These are phyloP conservation scores for Stomorhina lunata DNA, from an alignment of 2,888 invertebrate species.

Conservation along the genomic window DNA sequence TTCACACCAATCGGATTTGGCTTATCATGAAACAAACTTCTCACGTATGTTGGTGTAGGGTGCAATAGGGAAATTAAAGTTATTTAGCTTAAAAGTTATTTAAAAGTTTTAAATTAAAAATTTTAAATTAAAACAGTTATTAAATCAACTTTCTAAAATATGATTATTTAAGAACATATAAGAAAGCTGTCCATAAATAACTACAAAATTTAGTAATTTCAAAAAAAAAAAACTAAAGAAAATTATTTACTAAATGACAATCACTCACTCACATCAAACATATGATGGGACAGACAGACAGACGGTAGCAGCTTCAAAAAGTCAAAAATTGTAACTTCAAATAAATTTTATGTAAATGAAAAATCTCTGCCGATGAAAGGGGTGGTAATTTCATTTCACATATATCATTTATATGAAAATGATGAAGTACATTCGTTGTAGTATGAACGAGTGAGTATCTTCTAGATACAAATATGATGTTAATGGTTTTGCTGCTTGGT, in stretches of 20 bases:
- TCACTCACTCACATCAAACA: conserved; percentile 33
- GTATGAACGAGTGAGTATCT: neutral
- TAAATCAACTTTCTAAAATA: too few relatives aligned
- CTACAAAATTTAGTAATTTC: conserved; percentile 12
- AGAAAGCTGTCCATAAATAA: neutral
- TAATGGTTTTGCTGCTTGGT: conserved; percentile 18
- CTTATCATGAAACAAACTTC: too few relatives aligned
- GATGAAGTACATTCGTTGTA: neutral
- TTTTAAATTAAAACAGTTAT: too few relatives aligned
- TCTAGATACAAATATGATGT: too few relatives aligned
- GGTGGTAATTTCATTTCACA: conserved; percentile 39
- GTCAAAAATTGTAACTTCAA: neutral
- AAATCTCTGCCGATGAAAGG: conserved; percentile 21
- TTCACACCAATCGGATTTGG: too few relatives aligned
- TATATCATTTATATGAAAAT: conserved; percentile 39
- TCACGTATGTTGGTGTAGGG: too few relatives aligned
- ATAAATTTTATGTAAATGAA: conserved; percentile 22
- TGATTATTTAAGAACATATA: too few relatives aligned
- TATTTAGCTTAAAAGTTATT: too few relatives aligned
- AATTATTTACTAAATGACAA: neutral
- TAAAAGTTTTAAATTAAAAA: too few relatives aligned
- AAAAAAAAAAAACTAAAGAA: neutral
- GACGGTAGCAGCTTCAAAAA: neutral
- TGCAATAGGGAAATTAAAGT: too few relatives aligned
- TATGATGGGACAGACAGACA: neutral